Conservation (phyloP, 2,113 vertebrate species). For the Tupaia tana region DNA sequence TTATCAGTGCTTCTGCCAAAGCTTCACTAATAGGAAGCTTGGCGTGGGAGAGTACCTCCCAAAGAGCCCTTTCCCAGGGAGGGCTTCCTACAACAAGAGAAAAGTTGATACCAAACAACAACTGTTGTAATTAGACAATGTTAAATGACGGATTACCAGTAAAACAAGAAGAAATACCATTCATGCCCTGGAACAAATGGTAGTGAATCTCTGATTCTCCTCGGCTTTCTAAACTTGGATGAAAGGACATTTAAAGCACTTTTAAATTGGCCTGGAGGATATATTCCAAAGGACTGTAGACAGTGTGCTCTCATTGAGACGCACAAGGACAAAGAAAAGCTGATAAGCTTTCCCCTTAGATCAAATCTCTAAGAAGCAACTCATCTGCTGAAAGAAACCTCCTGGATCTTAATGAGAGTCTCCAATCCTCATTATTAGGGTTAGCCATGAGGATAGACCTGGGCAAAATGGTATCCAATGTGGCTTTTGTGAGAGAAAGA, state of each 20-base stretch:
- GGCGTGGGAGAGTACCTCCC: not conserved
- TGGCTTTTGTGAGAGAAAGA: not conserved
- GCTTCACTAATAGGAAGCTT: not conserved
- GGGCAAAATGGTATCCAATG: not conserved
- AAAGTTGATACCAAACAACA: not conserved
- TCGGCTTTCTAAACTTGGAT: not conserved
- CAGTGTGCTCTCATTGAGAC: not conserved
- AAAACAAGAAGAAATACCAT: not conserved
- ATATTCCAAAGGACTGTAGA: not conserved
- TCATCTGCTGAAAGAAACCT: not conserved
- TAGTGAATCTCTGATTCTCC: not conserved
- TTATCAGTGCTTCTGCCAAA: not conserved
- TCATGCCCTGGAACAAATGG: not conserved
- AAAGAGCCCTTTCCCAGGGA: not conserved
- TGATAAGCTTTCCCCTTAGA: not conserved
- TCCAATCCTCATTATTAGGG: not conserved
- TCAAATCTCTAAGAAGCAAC: conserved; percentile 1
- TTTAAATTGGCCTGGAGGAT: not conserved
- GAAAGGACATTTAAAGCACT: not conserved
- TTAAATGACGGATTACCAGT: not conserved
- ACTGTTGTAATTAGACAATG: not conserved
- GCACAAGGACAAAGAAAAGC: not conserved
- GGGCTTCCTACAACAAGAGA: not conserved
- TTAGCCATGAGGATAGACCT: not conserved
- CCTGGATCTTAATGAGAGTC: not conserved